Percentiles rank a stretch among this genome's conserved stretches.
Evolutionary conservation across 2,888 invertebrate genomes (phyloP).

Genomic region (Xanthia icteritia): DNA sequence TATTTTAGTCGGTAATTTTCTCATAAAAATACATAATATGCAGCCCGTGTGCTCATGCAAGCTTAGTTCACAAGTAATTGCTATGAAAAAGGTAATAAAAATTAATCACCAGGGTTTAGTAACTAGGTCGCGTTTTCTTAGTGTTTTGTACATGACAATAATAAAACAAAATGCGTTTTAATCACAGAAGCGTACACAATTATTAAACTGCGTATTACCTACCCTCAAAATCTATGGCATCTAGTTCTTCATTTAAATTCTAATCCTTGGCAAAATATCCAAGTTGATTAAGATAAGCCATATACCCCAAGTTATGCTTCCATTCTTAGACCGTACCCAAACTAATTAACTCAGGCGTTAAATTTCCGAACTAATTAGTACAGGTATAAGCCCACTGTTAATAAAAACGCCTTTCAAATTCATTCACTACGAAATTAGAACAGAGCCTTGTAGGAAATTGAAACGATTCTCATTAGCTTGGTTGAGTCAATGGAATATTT

Average conservation of each 20-base stretch:
- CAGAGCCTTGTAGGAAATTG: constrained; percentile 40
- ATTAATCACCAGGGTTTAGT: constrained; percentile 8
- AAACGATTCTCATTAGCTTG: constrained; percentile 54
- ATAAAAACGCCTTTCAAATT: constrained; percentile 60
- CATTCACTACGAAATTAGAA: constrained; percentile 53
- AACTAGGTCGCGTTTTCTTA: background rate
- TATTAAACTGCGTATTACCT: background rate
- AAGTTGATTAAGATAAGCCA: constrained; percentile 54
- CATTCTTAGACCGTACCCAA: constrained; percentile 55
- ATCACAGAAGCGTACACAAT: background rate
- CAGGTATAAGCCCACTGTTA: constrained; percentile 57
- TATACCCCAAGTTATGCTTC: constrained; percentile 46
- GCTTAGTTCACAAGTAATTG: constrained; percentile 28
- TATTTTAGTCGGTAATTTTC: background rate
- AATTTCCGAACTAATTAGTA: constrained; percentile 60
- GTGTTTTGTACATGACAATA: background rate
- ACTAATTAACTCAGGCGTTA: constrained; percentile 54
- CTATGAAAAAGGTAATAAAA: constrained; percentile 19
- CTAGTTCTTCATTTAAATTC: constrained; percentile 46
- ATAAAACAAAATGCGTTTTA: background rate
- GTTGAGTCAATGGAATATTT: constrained; percentile 31
- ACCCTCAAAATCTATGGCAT: constrained; percentile 4
- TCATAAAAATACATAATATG: constrained; percentile 13
- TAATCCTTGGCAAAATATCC: constrained; percentile 41
- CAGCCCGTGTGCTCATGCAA: constrained; percentile 4